phyloP scores from a whole-genome alignment of 1,140 invertebrate species.

The Brachionus manjavacas region DNA sequence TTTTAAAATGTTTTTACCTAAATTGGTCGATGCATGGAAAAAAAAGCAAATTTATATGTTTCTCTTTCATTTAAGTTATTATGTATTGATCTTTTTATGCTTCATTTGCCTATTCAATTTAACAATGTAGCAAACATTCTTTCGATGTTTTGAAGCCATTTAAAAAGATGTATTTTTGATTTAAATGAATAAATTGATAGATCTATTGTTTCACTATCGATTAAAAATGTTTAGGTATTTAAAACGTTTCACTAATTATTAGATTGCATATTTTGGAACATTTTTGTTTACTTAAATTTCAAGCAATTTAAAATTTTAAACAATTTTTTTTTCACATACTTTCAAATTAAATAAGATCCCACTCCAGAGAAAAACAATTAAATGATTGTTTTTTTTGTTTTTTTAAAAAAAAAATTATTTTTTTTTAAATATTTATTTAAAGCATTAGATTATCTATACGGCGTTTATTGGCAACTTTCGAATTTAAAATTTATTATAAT shows the following conservation, averaged over 20 bases:
- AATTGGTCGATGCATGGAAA: not conserved
- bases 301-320: not conserved
- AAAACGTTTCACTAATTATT: not conserved
- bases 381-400: not conserved
- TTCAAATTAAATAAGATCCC: not conserved
- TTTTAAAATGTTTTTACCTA: not conserved
- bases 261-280: not conserved
- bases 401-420: too few species aligned
- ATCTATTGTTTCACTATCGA: not conserved
- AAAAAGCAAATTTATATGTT: not conserved
- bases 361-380: not conserved
- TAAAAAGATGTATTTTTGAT: not conserved
- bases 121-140: not conserved
- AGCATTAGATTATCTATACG: not conserved
- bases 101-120: not conserved
- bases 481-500: too few species aligned
- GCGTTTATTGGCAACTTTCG: too few species aligned
- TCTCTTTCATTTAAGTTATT: not conserved
- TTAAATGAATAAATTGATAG: conserved; percentile 1
- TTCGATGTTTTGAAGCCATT: not conserved
- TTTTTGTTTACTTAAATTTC: not conserved
- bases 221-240: not conserved
- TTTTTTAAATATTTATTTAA: too few species aligned
- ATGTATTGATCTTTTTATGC: not conserved
- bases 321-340: not conserved